Base-by-base conservation (phyloP, 2,888 invertebrate genomes). In the Rotaria socialis region DNA sequence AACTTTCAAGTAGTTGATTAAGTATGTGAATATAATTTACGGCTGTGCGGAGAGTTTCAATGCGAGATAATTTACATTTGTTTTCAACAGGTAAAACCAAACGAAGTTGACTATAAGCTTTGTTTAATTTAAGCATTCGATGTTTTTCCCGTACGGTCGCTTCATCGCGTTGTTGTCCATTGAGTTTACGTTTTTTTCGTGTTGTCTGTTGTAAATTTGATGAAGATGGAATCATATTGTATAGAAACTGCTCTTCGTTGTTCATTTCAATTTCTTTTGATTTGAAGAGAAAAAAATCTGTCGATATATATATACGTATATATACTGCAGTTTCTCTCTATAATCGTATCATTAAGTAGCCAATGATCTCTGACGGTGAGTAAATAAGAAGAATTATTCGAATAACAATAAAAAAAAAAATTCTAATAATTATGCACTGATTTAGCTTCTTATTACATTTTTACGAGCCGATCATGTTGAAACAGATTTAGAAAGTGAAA, bases 111-210 rank as follows among this genome's bases (percentile, higher is more conserved):
- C 24, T 11, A 80, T 80, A 80, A 47, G 80, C 80, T 47, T 47
- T 80, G 47, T 80, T 80, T 8, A 80, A n/a, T 80, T 80, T 80
- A 4, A 80, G 47, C 80, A 80, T 80, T 11, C 80, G 80, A 80
- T 80, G 43, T 80, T 80, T 80, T 80, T 80, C 80, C 16, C 80
- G 80, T 80, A 80, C 24, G 47, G 80, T 80, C 35, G 80, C 80
- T 80, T 80, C 80, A n/a, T 80, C 80, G 47, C 80, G 80, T 47
- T 80, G 80, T 47, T 47, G 43, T 11, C 47, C 47, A 80, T 80
- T 80, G 24, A 80, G 47, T 80, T 80, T 80, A 47, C 80, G 80
- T 80, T 80, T 80, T 47, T 80, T 80, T n/a, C 80, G 80, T 16
- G 35, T 16, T 35, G 67, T 35, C 24, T 67, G 60, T 60, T 60